Base-by-base conservation (phyloP, 2,888 invertebrate species). In the Dynastes hyllus region DNA sequence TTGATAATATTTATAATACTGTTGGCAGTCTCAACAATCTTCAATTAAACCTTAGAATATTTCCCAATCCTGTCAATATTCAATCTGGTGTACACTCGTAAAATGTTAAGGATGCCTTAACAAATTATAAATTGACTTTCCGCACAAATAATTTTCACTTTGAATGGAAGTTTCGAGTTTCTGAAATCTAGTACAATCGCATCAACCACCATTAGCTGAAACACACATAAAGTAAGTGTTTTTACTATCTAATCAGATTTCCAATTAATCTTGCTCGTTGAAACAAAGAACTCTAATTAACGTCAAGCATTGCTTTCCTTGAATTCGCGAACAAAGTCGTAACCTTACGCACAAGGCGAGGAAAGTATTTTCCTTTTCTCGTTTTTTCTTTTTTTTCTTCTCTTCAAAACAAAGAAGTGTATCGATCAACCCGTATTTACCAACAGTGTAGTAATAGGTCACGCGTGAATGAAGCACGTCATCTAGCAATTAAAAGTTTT, bases 381-480 rank as follows among this genome's bases (percentile, higher is more conserved):
- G 32, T 53, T 53, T 71, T 8, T 2, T 8, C 45, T 45, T 45
- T 45, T 37, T 55, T 37, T 66, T 37, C 6, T 16, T 45, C 0
- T 2, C 51, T 50, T 61, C 73, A 6, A 61, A 53, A 5, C 13
- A 40, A 37, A 22, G 32, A n/a, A 22, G 16, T 37, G n/a, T 71
- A 73, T 73, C 40, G 73, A 73, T 73, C 53, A 37, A 6, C 22
- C 16, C 8, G 45, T 73, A 73, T 73, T 73, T 73, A 73, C 73
- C 40, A 73, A 73, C 73, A 73, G n/a, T 40, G 73, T 73, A 61
- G 73, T 61, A 73, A 73, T 73, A 61, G 73, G 73, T 73, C 73
- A 73, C 73, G 73, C 73, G 40, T 73, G 73, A 73, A 73, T 73
- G 73, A 13, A 27, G 27, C 73, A 73, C 73, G 73, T 73, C 73